phyloP scores from a whole-genome alignment of 2,888 invertebrate genomes.

The Lottia gigantea region DNA sequence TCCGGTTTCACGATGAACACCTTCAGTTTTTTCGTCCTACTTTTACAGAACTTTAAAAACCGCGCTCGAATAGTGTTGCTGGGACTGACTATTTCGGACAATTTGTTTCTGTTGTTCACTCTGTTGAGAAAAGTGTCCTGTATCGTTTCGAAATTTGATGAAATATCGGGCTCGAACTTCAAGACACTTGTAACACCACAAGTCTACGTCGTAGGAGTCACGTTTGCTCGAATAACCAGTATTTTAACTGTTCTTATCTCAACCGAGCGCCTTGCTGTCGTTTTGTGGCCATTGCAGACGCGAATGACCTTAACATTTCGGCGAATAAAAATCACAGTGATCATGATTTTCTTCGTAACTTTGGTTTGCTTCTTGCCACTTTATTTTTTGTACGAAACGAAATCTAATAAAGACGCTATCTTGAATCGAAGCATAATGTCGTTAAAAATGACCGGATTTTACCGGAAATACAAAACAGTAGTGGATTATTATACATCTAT shows the following conservation, averaged over 20 bases:
- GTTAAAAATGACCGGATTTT: not conserved
- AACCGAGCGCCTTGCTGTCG: slow-evolving; percentile 12
- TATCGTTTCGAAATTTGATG: slow-evolving; percentile 13
- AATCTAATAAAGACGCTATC: not conserved
- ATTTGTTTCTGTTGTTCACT: slow-evolving; percentile 13
- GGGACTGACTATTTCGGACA: slow-evolving; percentile 16
- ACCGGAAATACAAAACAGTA: not conserved
- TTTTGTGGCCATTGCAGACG: slow-evolving; percentile 13
- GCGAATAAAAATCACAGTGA: slow-evolving; percentile 11
- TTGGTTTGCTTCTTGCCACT: not conserved
- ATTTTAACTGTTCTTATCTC: slow-evolving; percentile 14
- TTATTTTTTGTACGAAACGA: not conserved
- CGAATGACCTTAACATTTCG: slow-evolving; percentile 1
- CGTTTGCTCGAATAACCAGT: slow-evolving; percentile 18
- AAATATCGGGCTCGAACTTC: slow-evolving; percentile 12
- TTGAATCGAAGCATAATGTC: not conserved
- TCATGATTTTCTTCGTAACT: not conserved
- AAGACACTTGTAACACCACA: slow-evolving; percentile 13
- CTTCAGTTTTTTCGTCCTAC: slow-evolving; percentile 12
- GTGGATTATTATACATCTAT: not conserved
- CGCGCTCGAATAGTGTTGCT: slow-evolving; percentile 10
- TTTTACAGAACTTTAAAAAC: slow-evolving; percentile 11
- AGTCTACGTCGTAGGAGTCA: slow-evolving; percentile 10
- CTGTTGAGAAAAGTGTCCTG: slow-evolving; percentile 12
- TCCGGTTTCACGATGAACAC: slow-evolving; percentile 13